Evolutionary conservation across 2,888 invertebrate species (phyloP).

Genomic region (Sesamia inferens): DNA sequence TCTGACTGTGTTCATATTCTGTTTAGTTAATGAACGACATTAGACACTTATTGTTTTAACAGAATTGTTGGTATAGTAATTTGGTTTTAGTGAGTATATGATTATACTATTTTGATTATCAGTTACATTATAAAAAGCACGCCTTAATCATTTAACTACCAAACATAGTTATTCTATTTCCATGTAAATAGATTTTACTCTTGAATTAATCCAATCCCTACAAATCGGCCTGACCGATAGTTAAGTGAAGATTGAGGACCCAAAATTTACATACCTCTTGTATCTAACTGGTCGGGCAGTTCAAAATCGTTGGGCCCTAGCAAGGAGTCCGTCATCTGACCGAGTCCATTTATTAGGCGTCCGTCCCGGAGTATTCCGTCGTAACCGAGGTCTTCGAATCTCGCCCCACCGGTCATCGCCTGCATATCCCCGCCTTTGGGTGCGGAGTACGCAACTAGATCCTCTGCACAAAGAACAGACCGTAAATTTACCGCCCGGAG

Average conservation of each 20-base stretch:
- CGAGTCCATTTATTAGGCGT: slow-evolving; percentile 92
- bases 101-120: background rate
- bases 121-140: slow-evolving; percentile 8
- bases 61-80: background rate
- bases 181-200: slow-evolving; percentile 27
- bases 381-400: slow-evolving; percentile 94
- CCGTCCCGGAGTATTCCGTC: slow-evolving; percentile 92
- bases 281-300: slow-evolving; percentile 89
- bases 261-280: slow-evolving; percentile 83
- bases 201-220: slow-evolving; percentile 32
- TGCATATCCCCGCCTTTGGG: slow-evolving; percentile 92
- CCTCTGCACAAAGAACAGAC: slow-evolving; percentile 88
- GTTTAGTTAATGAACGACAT: background rate
- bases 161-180: slow-evolving; percentile 12
- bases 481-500: slow-evolving; percentile 75
- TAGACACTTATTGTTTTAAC: background rate
- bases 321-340: slow-evolving; percentile 95
- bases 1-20: background rate
- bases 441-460: slow-evolving; percentile 91
- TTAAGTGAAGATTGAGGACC: slow-evolving; percentile 25
- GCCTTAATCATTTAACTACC: slow-evolving; percentile 15
- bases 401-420: slow-evolving; percentile 91
- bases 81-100: no score
- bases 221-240: slow-evolving; percentile 16
- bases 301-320: slow-evolving; percentile 92